Evolutionary conservation across 2,888 invertebrate species (phyloP), one percentile per base, ranked within the genome.

Genomic region (Thecocarcelia acutangulata): DNA sequence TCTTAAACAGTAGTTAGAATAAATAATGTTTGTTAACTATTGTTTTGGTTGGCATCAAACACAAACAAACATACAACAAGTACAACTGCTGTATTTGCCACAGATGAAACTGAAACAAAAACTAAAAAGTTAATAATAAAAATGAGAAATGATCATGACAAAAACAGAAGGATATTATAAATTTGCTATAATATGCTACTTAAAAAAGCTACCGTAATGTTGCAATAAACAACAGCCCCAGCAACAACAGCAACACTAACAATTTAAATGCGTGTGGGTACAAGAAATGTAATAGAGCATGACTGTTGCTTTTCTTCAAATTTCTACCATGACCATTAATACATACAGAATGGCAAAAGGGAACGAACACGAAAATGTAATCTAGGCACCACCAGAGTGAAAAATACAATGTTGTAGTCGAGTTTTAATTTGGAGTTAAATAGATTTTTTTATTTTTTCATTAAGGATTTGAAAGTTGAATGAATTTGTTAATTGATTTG

Each of bases 161-260:
- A 82, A 82, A 82, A 74, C 81, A 82, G 81, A 82, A 82, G 81
- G 81, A 82, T 82, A 78, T 82, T 82, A 82, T 82, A 82, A 82
- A 82, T 82, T 82, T 82, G 81, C 74, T 78, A 70, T 82, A 78
- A 82, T 78, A 74, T 82, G 81, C 81, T 78, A 78, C 81, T 82
- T 58, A 82, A 81, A 63, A 63, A 59, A 69, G 81, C 81, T 82
- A 64, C 81, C 74, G 81, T 54, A 50, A 77, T 40, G 21, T 42
- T 56, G 59, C 63, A 21, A 40, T 37, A 54, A 54, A 61, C 44
- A 61, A 46, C 69, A 37, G 48, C 37, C 69, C 19, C 54, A 75
- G 42, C 28, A 54, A 61, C n/a, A 59, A 4, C 52, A 56, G 37
- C 28, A 54, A 54, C n/a, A 66, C 19, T 11, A 33, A 48, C 48